A percentile compares a stretch with the other conserved stretches of the same genome.
These are phyloP conservation scores for Rambutsinella grinnellia DNA, from an alignment of 2,888 invertebrate genomes.

Conservation along the genomic window DNA sequence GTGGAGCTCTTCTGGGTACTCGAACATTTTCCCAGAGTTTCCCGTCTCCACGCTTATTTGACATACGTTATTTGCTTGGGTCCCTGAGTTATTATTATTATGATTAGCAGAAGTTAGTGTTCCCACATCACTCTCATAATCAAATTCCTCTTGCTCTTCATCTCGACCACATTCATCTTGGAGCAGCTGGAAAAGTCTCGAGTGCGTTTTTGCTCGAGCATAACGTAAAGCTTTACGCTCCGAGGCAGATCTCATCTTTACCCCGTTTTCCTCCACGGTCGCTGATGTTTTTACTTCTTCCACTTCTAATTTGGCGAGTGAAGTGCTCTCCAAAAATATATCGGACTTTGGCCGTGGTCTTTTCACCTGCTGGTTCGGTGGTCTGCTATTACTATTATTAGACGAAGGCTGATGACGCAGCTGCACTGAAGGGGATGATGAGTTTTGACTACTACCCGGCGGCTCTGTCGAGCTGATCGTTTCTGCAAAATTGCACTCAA, in stretches of 20 bases:
- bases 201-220: conserved; percentile 80
- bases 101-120: conserved; percentile 5
- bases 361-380: conserved; percentile 29
- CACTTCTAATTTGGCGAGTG: conserved; percentile 28
- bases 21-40: not conserved
- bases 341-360: conserved; percentile 58
- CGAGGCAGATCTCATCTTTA: conserved; percentile 59
- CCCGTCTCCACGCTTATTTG: conserved; percentile 47
- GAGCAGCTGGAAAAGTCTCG: conserved; percentile 77
- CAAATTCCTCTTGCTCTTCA: conserved; percentile 68
- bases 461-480: conserved; percentile 48
- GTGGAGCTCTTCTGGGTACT: not conserved
- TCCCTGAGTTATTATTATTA: not conserved
- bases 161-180: conserved; percentile 74
- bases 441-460: not conserved
- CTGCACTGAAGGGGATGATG: conserved; percentile 9
- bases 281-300: not conserved
- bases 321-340: conserved; percentile 51
- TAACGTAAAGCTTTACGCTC: conserved; percentile 74
- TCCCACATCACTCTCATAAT: conserved; percentile 57
- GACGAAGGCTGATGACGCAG: conserved; percentile 5
- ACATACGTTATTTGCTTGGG: conserved; percentile 9
- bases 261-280: conserved; percentile 12
- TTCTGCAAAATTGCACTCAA: conserved; percentile 54
- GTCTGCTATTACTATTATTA: not conserved